Evolutionary conservation across 2,888 invertebrate genomes (phyloP).

Genomic region (Hydrotaea diabolus): DNA sequence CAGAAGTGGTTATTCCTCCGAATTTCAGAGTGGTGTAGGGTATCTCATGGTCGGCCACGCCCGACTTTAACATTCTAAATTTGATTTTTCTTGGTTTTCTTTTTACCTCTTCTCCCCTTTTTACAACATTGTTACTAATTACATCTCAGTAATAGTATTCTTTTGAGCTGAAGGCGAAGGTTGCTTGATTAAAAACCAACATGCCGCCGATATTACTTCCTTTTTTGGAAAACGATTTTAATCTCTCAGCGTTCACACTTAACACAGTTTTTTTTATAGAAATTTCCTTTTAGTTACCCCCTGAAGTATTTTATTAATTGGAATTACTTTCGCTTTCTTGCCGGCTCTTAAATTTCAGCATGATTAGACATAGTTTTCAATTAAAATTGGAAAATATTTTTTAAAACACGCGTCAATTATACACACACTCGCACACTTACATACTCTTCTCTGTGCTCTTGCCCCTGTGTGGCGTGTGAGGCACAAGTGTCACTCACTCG

Average conservation of each 20-base stretch:
- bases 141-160: too few relatives aligned
- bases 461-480: too few relatives aligned
- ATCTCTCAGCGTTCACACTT: background rate
- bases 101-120: too few relatives aligned
- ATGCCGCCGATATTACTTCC: background rate
- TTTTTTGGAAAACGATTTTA: background rate
- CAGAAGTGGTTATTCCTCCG: too few relatives aligned
- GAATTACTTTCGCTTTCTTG: background rate
- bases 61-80: too few relatives aligned
- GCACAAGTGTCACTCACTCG: constrained; percentile 43
- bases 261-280: background rate
- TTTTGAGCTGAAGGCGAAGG: too few relatives aligned
- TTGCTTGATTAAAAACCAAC: too few relatives aligned
- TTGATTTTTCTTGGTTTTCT: too few relatives aligned
- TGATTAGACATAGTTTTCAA: constrained; percentile 35
- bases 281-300: background rate
- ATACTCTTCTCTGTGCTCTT: background rate
- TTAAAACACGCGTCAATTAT: constrained; percentile 22
- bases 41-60: too few relatives aligned
- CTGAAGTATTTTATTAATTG: background rate
- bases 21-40: too few relatives aligned
- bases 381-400: constrained; percentile 32
- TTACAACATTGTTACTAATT: too few relatives aligned
- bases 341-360: background rate
- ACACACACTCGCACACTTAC: background rate